phyloP scores from a whole-genome alignment of 2,888 invertebrate genomes.

The Rotaria magnacalcarata region DNA sequence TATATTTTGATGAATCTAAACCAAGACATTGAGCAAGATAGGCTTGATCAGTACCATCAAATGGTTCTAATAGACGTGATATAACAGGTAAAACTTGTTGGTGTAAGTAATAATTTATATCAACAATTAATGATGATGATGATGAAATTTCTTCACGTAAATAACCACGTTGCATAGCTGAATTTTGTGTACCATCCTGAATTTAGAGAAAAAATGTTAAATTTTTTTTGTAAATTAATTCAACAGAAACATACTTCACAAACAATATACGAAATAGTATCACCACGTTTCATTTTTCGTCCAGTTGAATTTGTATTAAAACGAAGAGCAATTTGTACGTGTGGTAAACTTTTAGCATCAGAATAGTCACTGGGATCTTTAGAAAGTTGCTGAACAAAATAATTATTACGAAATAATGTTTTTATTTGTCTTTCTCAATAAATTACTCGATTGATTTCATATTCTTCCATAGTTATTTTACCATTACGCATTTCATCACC shows the following conservation, averaged over 20 bases:
- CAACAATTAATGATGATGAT: constrained; percentile 56
- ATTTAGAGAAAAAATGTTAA: neutral
- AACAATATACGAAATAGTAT: constrained; percentile 88
- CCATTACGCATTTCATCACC: constrained; percentile 42
- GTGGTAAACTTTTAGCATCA: constrained; percentile 75
- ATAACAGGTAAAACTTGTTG: constrained; percentile 95
- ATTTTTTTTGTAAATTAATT: neutral
- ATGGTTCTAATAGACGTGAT: constrained; percentile 85
- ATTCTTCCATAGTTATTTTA: constrained; percentile 55
- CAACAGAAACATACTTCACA: constrained; percentile 66
- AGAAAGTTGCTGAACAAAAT: constrained; percentile 69
- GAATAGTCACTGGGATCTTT: constrained; percentile 87
- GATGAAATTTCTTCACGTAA: constrained; percentile 79
- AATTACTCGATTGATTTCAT: constrained; percentile 76
- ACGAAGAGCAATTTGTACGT: constrained; percentile 84
- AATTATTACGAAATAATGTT: neutral
- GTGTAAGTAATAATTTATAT: constrained; percentile 82
- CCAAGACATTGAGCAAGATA: constrained; percentile 84
- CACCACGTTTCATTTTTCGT: constrained; percentile 82
- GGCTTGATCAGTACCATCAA: constrained; percentile 84
- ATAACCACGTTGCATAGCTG: constrained; percentile 84
- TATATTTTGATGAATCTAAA: constrained; percentile 40
- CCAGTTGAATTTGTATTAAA: constrained; percentile 67
- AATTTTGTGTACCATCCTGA: constrained; percentile 53
- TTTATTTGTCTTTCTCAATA: neutral